Evolutionary conservation across 2,888 invertebrate species (phyloP), one percentile per base, ranked within the genome.

Genomic region (Acleris emargana): DNA sequence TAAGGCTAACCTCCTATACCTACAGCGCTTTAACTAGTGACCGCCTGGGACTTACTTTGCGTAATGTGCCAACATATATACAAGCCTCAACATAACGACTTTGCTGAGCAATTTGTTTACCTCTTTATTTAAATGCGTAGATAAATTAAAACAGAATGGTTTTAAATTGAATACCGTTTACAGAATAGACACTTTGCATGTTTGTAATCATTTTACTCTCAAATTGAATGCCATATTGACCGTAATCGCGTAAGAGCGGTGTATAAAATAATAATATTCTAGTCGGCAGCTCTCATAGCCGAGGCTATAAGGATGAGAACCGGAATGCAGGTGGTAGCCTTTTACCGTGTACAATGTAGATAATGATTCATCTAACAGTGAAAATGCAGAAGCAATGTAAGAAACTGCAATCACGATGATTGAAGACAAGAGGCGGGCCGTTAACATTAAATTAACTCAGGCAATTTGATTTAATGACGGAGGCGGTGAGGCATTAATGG

Each of bases 401-500:
- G 82, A 81, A 82, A 82, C 79, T 82, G 77, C 75, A 74, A 73
- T 74, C 73, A 74, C 76, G 76, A 80, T 76, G 79, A 78, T 77
- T 78, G 79, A 79, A 76, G 80, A 78, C 76, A 68, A 74, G 72
- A 75, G 76, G 76, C 73, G 72, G 74, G 71, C 71, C 76, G 79
- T 79, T 81, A 72, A 79, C 76, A 77, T 73, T 71, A 72, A 79
- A 82, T 80, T 83, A 83, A 82, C 78, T 75, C 77, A 68, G 72
- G 80, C 77, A 81, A 83, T 86, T 84, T 77, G 72, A 83, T 82
- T 80, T 84, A 86, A 87, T 84, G 80, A 76, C 73, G 70, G 74
- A 74, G 70, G 71, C 72, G 66, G 71, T 71, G 71, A 68, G 42
- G 60, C 50, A 20, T 54, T 64, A 67, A 62, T 68, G 62, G 57